Evolutionary conservation across 2,113 vertebrate species (phyloP), one percentile per base, ranked within the genome.

Genomic region (Rhegmatorhina hoffmannsi): DNA sequence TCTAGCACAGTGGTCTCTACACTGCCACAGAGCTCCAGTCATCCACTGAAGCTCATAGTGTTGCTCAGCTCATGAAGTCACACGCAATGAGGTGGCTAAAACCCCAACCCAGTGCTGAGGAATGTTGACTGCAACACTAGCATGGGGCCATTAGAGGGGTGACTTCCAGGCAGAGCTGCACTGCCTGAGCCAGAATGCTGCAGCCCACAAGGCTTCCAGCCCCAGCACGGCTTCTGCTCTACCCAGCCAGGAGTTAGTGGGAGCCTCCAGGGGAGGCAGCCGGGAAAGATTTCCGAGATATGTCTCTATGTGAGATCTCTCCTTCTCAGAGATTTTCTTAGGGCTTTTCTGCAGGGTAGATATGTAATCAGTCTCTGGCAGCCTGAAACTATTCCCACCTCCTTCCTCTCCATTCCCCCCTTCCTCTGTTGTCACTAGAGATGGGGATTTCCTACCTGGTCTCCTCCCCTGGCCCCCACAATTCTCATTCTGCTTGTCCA

Each of bases 141-240:
- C 13, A n/a, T 67, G 63, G 29, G 43, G 62, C 33, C 43, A n/a
- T 18, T 56, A 46, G 62, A 38, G 66, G 43, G 21, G 47, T 34
- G 69, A 56, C 34, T 79, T 33, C 31, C 31, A 29, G 55, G 53
- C 25, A 9, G 63, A 70, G 50, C 56, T 74, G 56, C 40, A 34
- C 53, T 89, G 23, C 17, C 38, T 3, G 3, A 87, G 29, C 11
- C 6, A 31, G 33, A 56, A 60, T 76, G 38, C 44, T 84, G 59
- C 11, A 53, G 63, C 29, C 29, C 31, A 26, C 7, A 9, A 81
- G 50, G 20, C 80, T 87, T 86, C 55, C 68, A 85, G 31, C 31
- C 16, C 15, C 44, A 52, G 59, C 58, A 64, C 0, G 0, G 46
- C 24, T 84, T 55, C 31, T 1, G 2, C 8, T 85, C 50, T 92